A percentile compares a stretch with the other conserved stretches of the same genome.
Evolutionary conservation across 2,888 invertebrate species (phyloP).

Genomic region (Athalia rosae): DNA sequence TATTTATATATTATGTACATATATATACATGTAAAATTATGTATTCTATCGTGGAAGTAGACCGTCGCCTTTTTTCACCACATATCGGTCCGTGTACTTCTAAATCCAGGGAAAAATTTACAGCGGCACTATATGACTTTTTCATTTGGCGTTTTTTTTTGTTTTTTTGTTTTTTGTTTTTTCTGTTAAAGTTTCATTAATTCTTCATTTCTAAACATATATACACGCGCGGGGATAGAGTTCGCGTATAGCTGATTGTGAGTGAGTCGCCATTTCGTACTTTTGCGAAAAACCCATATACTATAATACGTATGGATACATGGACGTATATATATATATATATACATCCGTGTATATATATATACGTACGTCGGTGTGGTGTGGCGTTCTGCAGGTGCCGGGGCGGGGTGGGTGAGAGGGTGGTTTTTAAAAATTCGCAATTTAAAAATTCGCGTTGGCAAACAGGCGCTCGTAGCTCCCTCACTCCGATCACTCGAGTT

Average conservation of each 20-base stretch:
- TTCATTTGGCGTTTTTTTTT: too few relatives aligned
- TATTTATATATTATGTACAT: slow-evolving; percentile 48
- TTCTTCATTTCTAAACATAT: too few relatives aligned
- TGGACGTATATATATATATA: slow-evolving; percentile 50
- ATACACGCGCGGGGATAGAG: too few relatives aligned
- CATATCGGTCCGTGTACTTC: neutral
- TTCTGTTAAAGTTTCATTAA: too few relatives aligned
- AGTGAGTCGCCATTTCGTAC: too few relatives aligned
- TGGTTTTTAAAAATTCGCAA: slow-evolving; percentile 67
- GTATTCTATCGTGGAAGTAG: slow-evolving; percentile 45
- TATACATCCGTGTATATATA: slow-evolving; percentile 40
- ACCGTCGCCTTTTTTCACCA: slow-evolving; percentile 28
- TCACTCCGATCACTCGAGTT: slow-evolving; percentile 23
- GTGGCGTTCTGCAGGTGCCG: slow-evolving; percentile 50
- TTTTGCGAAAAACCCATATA: neutral
- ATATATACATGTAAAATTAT: slow-evolving; percentile 60
- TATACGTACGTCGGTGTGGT: slow-evolving; percentile 52
- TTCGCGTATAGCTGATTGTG: too few relatives aligned
- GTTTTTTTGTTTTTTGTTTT: too few relatives aligned
- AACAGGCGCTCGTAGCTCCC: slow-evolving; percentile 59
- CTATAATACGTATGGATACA: slow-evolving; percentile 47
- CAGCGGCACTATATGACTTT: too few relatives aligned
- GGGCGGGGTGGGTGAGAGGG: slow-evolving; percentile 60
- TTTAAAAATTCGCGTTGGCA: slow-evolving; percentile 69
- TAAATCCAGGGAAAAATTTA: too few relatives aligned